Evolutionary conservation across 2,113 vertebrate species (phyloP).

Genomic region (Geococcyx californianus): DNA sequence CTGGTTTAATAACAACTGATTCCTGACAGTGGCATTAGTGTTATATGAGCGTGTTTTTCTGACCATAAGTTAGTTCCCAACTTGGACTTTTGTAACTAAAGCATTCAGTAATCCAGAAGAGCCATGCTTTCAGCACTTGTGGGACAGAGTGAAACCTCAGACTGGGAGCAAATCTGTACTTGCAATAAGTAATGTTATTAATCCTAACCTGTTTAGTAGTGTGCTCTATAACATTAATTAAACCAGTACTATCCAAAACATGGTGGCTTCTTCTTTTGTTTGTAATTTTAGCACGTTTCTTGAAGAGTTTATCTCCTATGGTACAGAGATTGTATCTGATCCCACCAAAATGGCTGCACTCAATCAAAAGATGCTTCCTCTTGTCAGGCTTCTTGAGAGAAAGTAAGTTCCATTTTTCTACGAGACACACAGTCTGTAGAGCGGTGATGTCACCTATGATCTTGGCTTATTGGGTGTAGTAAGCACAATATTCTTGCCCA

Average conservation of each 20-base stretch:
- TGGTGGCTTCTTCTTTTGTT: neutral
- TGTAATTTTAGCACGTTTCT: slow-evolving; percentile 76
- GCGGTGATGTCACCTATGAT: neutral
- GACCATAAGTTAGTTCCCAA: neutral
- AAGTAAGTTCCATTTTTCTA: slow-evolving; percentile 76
- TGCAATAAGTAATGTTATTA: neutral
- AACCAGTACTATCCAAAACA: neutral
- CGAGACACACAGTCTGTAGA: neutral
- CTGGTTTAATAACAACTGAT: neutral
- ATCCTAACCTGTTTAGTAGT: neutral
- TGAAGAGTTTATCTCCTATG: slow-evolving; percentile 81
- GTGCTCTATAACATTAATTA: neutral
- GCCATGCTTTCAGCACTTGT: neutral
- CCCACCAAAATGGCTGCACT: slow-evolving; percentile 67
- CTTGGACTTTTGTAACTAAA: neutral
- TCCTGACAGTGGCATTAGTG: neutral
- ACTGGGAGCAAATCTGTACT: neutral
- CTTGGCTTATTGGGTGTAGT: neutral
- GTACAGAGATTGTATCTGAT: slow-evolving; percentile 58
- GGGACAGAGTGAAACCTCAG: neutral
- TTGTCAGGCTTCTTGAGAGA: slow-evolving; percentile 88
- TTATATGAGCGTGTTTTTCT: neutral
- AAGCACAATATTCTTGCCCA: neutral
- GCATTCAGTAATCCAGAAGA: neutral
- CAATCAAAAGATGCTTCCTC: slow-evolving; percentile 80